Percentiles rank a stretch among this genome's conserved stretches.
Conservation (phyloP, 2,113 vertebrate species). For the Varanus salvator region DNA sequence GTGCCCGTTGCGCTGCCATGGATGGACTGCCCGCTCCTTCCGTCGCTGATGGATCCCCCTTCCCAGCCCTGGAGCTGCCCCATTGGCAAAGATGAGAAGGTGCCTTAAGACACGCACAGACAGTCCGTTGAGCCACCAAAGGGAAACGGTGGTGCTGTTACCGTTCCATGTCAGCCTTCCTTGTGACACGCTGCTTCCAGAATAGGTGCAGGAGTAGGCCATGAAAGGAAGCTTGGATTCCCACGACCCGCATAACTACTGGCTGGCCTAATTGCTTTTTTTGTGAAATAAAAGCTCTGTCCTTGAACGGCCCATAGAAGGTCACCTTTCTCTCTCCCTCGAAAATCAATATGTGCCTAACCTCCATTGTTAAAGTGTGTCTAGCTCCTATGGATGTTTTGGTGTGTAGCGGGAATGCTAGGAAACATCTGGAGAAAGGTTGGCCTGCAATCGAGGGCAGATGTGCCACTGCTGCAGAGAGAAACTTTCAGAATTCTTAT, state of each 20-base stretch:
- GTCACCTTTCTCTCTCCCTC: slow-evolving; percentile 52
- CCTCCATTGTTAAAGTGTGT: slow-evolving; percentile 56
- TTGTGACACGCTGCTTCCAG: not conserved
- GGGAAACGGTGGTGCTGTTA: not conserved
- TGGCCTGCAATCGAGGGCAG: slow-evolving; percentile 7
- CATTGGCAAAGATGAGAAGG: not conserved
- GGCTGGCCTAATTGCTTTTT: not conserved
- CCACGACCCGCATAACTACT: not conserved
- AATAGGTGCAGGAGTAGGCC: not conserved
- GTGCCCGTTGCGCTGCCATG: not conserved
- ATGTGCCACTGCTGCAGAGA: slow-evolving; percentile 27
- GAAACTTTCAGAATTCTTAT: slow-evolving; percentile 33
- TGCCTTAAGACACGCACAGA: not conserved
- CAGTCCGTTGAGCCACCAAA: not conserved
- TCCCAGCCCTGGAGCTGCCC: not conserved
- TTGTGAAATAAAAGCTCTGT: slow-evolving; percentile 38
- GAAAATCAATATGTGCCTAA: slow-evolving; percentile 54
- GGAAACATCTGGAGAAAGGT: not conserved
- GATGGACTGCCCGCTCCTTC: not conserved
- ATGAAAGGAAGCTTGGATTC: not conserved
- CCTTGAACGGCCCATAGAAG: slow-evolving; percentile 45
- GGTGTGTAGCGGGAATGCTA: not conserved
- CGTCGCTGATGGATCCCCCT: not conserved
- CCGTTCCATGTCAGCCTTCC: not conserved
- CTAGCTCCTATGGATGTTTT: slow-evolving; percentile 32